Conservation (phyloP, 2,113 vertebrate genomes). For the Percina caprodes region DNA sequence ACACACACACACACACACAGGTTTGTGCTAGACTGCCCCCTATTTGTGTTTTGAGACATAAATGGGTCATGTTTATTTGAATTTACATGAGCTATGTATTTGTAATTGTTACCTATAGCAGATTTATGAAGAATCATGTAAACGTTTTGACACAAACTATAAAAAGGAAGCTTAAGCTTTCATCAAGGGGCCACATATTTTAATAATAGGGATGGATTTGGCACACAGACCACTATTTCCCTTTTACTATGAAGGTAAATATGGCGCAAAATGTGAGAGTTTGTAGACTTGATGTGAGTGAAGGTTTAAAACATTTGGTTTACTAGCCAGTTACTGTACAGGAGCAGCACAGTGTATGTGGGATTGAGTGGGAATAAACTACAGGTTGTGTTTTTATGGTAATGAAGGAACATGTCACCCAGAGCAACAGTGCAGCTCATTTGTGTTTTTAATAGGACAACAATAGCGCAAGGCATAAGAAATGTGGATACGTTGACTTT, state of each 20-base stretch:
- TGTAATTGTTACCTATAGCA: not conserved
- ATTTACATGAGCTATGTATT: not conserved
- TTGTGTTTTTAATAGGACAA: not conserved
- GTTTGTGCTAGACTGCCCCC: not conserved
- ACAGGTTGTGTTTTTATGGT: not conserved
- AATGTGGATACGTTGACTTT: not conserved
- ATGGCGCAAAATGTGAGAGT: too few species aligned
- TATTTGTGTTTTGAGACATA: not conserved
- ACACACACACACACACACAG: too few species aligned
- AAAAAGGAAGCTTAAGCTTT: not conserved
- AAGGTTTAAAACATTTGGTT: not conserved
- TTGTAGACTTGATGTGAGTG: too few species aligned
- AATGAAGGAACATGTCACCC: not conserved
- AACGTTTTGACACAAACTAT: not conserved
- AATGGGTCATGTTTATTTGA: not conserved
- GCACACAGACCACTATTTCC: too few species aligned
- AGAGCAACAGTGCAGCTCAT: not conserved
- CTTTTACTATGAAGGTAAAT: too few species aligned
- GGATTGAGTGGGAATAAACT: not conserved
- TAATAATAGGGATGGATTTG: not conserved
- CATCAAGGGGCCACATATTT: not conserved
- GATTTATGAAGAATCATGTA: not conserved
- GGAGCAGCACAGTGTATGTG: too few species aligned
- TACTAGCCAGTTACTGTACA: not conserved
- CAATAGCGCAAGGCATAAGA: not conserved